Evolutionary conservation across 1,140 invertebrate species (phyloP), one percentile per base, ranked within the genome.

Genomic region (Drosophila dunni): DNA sequence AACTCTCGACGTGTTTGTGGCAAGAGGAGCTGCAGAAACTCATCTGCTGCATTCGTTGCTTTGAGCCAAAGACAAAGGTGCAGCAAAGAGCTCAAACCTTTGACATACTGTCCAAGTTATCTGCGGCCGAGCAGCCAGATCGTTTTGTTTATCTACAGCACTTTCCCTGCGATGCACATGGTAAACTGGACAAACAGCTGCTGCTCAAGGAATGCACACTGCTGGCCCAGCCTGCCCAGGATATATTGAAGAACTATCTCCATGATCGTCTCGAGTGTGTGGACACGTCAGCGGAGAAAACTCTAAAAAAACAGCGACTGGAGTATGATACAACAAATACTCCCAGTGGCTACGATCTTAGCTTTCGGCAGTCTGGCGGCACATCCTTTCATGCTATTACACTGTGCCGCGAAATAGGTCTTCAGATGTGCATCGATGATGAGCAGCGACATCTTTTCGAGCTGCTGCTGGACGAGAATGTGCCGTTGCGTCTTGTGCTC

Each of bases 151-250:
- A 79, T 36, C 61, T 93, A 1, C 56, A 90, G 11, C 57, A 89
- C 20, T 83, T 94, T 36, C 94, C 94, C 6, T 80, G 94, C 17
- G 93, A 93, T 36, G 70, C 72, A 24, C 93, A 94, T 86, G 94
- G 94, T 81, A 93, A 93, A 69, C 51, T 93, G 36, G 79, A 86
- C 63, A 79, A 84, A 29, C 44, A 66, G 38, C 57, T 73, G 20
- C 53, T 79, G 11, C 56, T 88, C 0, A 83, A 80, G 15, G 77
- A 83, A 24, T 88, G 84, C 17, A 71, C 74, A 0, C 65, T 78
- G 0, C 15, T 88, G 13, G 84, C 76, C 0, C 68, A 82, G 42
- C 73, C 77, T 0, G 78, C 81, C 1, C 70, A 81, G 24, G 68
- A 84, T 45, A 88, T 91, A 56, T 61, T 91, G 0, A 75, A 78